phyloP scores from a whole-genome alignment of 2,888 invertebrate species.

The Mythimna albipuncta region DNA sequence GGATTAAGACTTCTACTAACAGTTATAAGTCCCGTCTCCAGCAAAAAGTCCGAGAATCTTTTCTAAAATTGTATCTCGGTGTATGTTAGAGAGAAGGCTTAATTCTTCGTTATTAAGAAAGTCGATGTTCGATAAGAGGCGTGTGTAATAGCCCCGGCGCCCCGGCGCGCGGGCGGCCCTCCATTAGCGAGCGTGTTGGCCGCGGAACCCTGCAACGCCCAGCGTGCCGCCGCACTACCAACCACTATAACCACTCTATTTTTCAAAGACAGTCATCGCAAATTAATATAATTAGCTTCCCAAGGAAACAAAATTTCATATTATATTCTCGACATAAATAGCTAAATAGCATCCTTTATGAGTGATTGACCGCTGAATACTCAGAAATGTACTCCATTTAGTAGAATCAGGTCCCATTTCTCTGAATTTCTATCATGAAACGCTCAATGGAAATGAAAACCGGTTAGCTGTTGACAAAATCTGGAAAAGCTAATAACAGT shows the following conservation, averaged over 20 bases:
- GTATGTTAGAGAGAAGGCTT: slow-evolving; percentile 66
- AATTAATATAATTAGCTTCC: slow-evolving; percentile 72
- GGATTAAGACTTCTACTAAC: slow-evolving; percentile 44
- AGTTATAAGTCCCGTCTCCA: slow-evolving; percentile 39
- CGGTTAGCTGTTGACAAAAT: slow-evolving; percentile 19
- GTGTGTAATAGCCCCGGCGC: slow-evolving; percentile 81
- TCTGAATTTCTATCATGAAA: slow-evolving; percentile 10
- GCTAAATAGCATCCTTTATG: neutral
- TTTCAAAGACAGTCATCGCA: slow-evolving; percentile 67
- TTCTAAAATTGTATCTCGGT: slow-evolving; percentile 45
- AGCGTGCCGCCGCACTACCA: slow-evolving; percentile 75
- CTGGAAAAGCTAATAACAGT: slow-evolving; percentile 37
- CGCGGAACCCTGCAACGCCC: slow-evolving; percentile 81
- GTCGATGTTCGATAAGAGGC: slow-evolving; percentile 83
- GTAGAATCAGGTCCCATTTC: neutral
- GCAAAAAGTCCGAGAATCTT: slow-evolving; percentile 36
- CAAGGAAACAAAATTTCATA: slow-evolving; percentile 32
- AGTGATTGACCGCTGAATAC: neutral
- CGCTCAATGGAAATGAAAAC: slow-evolving; percentile 5
- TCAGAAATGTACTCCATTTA: neutral
- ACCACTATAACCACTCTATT: slow-evolving; percentile 70
- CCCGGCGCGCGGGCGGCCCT: slow-evolving; percentile 77
- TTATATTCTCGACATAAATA: slow-evolving; percentile 10
- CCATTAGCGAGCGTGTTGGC: slow-evolving; percentile 85
- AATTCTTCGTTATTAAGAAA: slow-evolving; percentile 80